These are phyloP conservation scores for Clanis bilineata DNA, from an alignment of 2,888 invertebrate genomes.

Conservation along the genomic window DNA sequence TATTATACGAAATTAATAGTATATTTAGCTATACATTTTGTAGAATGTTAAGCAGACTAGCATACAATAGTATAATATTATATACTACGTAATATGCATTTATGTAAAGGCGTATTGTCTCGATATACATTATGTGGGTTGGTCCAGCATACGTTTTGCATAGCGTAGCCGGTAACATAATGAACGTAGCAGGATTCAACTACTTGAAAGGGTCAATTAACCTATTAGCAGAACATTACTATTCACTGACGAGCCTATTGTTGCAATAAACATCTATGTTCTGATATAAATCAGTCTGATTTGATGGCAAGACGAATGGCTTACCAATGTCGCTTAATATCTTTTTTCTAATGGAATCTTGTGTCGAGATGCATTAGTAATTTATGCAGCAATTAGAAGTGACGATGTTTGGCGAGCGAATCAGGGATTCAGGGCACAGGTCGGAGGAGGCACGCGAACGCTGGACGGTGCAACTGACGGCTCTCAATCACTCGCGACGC, in stretches of 20 bases:
- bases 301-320: slow-evolving; percentile 37
- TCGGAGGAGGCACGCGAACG: slow-evolving; percentile 51
- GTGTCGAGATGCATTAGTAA: slow-evolving; percentile 56
- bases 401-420: slow-evolving; percentile 66
- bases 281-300: slow-evolving; percentile 45
- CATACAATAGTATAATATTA: neutral
- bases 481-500: slow-evolving; percentile 59
- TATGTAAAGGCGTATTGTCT: neutral
- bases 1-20: no score
- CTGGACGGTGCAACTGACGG: slow-evolving; percentile 58
- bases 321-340: slow-evolving; percentile 31
- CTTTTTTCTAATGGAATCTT: slow-evolving; percentile 34
- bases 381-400: slow-evolving; percentile 70
- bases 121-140: slow-evolving; percentile 25
- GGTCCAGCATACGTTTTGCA: slow-evolving; percentile 24
- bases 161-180: slow-evolving; percentile 1
- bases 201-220: slow-evolving; percentile 50
- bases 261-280: slow-evolving; percentile 33
- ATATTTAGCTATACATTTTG: neutral
- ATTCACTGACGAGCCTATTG: slow-evolving; percentile 31
- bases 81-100: no score
- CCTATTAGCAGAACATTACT: slow-evolving; percentile 32
- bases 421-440: slow-evolving; percentile 59
- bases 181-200: slow-evolving; percentile 19
- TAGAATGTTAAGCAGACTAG: neutral